Base-by-base conservation (phyloP, 37 sponge, comb jelly and placozoan genomes). In the Trichoplax adhaerens region DNA sequence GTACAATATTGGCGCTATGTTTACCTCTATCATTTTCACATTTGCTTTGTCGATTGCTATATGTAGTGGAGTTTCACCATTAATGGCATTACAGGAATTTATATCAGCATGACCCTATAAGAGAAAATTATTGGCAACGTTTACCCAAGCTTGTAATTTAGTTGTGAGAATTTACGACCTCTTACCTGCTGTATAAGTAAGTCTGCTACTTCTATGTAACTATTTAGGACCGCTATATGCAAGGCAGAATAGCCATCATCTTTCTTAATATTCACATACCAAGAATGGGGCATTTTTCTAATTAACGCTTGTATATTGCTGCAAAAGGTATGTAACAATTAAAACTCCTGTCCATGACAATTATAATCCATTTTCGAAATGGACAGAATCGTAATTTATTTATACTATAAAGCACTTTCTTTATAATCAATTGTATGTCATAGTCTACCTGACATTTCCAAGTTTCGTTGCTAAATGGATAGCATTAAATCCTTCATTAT, bases 181-280 rank as follows among this genome's bases (percentile, higher is more conserved):
- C 88, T 74, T 62, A 87, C 93, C 67, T 71, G 54, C 49, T 80
- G 65, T 8, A 89, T 60, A 6, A 93, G 79, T n/a, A 81, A 56
- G 57, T 93, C 88, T 2, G 90, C 82, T 0, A 88, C 94, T 63
- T 82, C 86, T 74, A 82, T 64, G 84, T 93, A 90, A 63, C 88
- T 93, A 80, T 93, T 93, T 52, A 93, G 81, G 0, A 90, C 79
- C 3, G 94, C 84, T 12, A 93, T 80, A 54, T 93, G 94, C 5
- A 93, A 81, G 1, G 94, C 86, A 54, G 94, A 84, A 76, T 84
- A 93, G 5, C 94, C 94, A 59, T 93, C 94, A 29, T 85, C 87
- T 67, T 93, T 93, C 50, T 84, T 69, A 49, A 80, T 83, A 52
- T 88, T 77, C 54, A 93, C 71, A 62, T 74, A 60, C 51, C 80